These are phyloP conservation scores for Hafferia zeledoni DNA, from an alignment of 2,797 vertebrate species.

Conservation along the genomic window DNA sequence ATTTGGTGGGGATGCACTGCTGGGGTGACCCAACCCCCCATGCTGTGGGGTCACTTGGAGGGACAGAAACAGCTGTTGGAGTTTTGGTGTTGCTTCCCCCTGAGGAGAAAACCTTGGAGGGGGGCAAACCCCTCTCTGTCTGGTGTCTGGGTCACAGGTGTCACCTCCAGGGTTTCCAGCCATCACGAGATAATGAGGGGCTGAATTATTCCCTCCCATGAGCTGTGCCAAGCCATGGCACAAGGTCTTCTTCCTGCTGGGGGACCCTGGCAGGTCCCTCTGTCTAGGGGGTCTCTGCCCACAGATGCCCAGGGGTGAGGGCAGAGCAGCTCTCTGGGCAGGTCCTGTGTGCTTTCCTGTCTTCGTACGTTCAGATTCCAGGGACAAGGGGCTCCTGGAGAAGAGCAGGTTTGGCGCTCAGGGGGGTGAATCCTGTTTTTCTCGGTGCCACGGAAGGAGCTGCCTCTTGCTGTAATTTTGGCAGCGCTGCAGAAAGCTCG, in stretches of 20 bases:
- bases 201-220: neutral
- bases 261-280: neutral
- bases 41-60: neutral
- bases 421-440: neutral
- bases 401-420: neutral
- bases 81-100: neutral
- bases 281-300: neutral
- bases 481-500: neutral
- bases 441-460: neutral
- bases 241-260: neutral
- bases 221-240: neutral
- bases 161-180: neutral
- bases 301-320: accelerated
- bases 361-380: accelerated
- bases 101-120: neutral
- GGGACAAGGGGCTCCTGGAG: neutral
- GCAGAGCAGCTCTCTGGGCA: neutral
- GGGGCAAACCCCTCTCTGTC: neutral
- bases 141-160: accelerated
- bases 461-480: neutral
- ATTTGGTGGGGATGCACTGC: neutral
- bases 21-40: neutral
- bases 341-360: accelerated
- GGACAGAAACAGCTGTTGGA: neutral
- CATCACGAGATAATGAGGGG: accelerated